Percentiles rank a stretch among this genome's conserved stretches.
Conservation (phyloP, 1,140 invertebrate species). For the Diachasma alloeum region DNA sequence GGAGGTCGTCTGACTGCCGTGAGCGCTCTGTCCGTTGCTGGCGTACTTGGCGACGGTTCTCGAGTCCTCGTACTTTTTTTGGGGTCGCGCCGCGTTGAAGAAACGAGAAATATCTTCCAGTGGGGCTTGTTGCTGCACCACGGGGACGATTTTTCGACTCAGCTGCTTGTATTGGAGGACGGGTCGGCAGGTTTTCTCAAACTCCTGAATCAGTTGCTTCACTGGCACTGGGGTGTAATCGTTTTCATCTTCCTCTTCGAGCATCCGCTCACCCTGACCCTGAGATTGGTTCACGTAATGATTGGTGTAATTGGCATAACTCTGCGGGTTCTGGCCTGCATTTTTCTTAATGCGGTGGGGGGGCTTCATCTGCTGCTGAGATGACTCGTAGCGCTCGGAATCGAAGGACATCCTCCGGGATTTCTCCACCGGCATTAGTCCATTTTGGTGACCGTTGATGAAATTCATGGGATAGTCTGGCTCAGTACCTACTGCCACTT, state of each 20-base stretch:
- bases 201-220: slow-evolving; percentile 71
- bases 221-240: slow-evolving; percentile 71
- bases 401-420: slow-evolving; percentile 42
- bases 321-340: neutral
- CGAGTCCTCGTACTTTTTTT: slow-evolving; percentile 36
- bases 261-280: slow-evolving; percentile 15
- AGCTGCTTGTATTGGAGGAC: slow-evolving; percentile 68
- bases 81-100: slow-evolving; percentile 46
- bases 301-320: neutral
- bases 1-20: neutral
- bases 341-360: neutral
- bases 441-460: slow-evolving; percentile 24
- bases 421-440: slow-evolving; percentile 38
- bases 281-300: neutral
- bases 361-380: neutral
- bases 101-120: slow-evolving; percentile 54
- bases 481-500: slow-evolving; percentile 60
- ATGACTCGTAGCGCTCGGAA: slow-evolving; percentile 20
- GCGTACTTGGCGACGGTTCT: slow-evolving; percentile 12
- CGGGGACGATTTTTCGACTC: slow-evolving; percentile 48
- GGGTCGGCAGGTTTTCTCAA: slow-evolving; percentile 70
- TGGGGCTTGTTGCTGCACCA: slow-evolving; percentile 42
- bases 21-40: neutral
- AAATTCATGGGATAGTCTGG: slow-evolving; percentile 42
- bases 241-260: slow-evolving; percentile 43